Percentiles rank a stretch among this genome's conserved stretches.
Evolutionary conservation across 2,113 vertebrate genomes (phyloP).

Genomic region (Laterallus jamaicensis): DNA sequence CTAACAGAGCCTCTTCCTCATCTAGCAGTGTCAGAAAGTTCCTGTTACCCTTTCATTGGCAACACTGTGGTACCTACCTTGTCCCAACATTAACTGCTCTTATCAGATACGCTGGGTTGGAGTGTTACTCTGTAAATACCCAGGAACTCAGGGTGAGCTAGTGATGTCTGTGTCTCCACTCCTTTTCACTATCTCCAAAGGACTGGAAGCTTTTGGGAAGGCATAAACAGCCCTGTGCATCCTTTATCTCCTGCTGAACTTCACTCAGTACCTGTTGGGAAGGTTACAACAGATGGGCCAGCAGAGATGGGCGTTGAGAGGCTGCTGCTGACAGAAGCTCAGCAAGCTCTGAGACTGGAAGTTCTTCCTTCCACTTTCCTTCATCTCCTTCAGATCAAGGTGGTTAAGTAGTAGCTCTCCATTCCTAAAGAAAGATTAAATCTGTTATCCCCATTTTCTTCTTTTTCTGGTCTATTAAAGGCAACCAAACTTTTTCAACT

Average conservation of each 20-base stretch:
- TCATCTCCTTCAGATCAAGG: neutral
- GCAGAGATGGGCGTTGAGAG: neutral
- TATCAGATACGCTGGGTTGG: rapidly evolving
- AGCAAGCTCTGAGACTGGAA: neutral
- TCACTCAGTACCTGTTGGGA: neutral
- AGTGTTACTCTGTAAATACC: neutral
- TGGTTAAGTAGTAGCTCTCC: neutral
- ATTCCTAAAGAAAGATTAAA: neutral
- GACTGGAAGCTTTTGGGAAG: neutral
- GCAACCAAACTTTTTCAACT: neutral
- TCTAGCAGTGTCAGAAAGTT: neutral
- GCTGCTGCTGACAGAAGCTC: constrained; percentile 13
- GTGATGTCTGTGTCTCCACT: neutral
- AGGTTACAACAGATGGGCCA: rapidly evolving
- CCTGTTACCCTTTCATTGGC: neutral
- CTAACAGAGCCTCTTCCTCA: neutral
- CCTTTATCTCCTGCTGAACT: neutral
- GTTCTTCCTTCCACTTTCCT: neutral
- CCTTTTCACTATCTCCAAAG: neutral
- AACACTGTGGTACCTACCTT: rapidly evolving
- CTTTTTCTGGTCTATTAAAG: neutral
- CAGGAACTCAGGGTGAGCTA: rapidly evolving
- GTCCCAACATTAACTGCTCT: rapidly evolving
- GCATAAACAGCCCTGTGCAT: neutral
- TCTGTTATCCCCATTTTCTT: neutral